Evolutionary conservation across 37 sponge, comb jelly and placozoan species (phyloP).

Genomic region (Amphimedon queenslandica): DNA sequence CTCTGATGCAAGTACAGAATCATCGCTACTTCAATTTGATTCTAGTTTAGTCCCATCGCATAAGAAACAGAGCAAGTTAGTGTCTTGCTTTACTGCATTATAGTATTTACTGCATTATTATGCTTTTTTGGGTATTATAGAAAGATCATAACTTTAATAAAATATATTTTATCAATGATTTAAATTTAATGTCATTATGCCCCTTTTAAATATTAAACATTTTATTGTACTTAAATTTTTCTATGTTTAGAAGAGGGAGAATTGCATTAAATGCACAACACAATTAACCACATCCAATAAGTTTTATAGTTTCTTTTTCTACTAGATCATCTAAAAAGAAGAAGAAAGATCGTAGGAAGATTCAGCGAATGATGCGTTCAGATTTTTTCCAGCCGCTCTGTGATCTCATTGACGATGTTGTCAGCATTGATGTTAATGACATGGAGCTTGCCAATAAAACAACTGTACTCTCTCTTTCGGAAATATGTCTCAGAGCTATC

Average conservation of each 20-base stretch:
- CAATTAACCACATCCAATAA: background rate
- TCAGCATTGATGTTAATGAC: conserved; percentile 14
- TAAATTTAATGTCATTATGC: no score
- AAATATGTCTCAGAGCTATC: conserved; percentile 17
- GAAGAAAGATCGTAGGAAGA: conserved; percentile 10
- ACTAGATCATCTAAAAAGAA: conserved; percentile 7
- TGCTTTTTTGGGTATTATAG: background rate
- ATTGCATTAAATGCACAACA: no score
- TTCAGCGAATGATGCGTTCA: background rate
- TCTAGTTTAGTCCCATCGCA: background rate
- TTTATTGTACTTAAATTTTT: no score
- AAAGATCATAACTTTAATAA: background rate
- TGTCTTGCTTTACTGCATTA: background rate
- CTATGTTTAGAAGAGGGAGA: no score
- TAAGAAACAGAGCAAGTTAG: background rate
- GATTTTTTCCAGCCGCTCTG: conserved; percentile 46
- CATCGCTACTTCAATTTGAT: background rate
- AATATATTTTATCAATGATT: background rate
- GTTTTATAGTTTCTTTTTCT: background rate
- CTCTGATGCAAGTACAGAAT: background rate
- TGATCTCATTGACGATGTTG: conserved; percentile 20
- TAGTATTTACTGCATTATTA: background rate
- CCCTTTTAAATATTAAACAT: no score
- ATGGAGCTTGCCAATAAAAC: conserved; percentile 5
- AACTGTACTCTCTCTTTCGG: conserved; percentile 26